A percentile compares a stretch with the other conserved stretches of the same genome.
phyloP scores from a whole-genome alignment of 1,140 invertebrate species.

The Diprion similis region DNA sequence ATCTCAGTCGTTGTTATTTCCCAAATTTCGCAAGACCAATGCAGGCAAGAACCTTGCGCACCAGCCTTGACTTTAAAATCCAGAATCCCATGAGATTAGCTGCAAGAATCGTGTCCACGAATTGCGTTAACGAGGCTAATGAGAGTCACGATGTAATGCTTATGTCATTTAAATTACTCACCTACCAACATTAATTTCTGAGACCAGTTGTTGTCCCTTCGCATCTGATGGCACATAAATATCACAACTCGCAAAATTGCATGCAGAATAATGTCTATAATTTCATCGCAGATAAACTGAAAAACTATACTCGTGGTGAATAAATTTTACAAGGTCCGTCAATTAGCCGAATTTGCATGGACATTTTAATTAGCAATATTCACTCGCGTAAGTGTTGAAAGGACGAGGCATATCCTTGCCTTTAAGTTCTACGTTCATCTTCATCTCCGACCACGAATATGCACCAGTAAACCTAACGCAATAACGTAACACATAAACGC shows the following conservation, averaged over 20 bases:
- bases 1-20: neutral
- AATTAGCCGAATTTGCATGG: conserved; percentile 38
- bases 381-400: neutral
- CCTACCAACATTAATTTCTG: neutral
- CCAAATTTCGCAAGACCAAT: neutral
- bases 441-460: too few relatives aligned
- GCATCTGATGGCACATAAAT: neutral
- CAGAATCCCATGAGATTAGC: neutral
- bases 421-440: too few relatives aligned
- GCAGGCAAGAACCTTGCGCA: neutral
- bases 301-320: neutral
- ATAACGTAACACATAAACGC: too few relatives aligned
- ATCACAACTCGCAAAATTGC: neutral
- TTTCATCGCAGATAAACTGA: conserved; percentile 40
- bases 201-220: too few relatives aligned
- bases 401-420: neutral
- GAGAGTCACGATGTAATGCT: neutral
- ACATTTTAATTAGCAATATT: conserved; percentile 43
- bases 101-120: neutral
- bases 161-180: neutral
- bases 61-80: conserved; percentile 5
- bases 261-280: conserved; percentile 29
- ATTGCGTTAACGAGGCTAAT: neutral
- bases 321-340: conserved; percentile 13
- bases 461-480: too few relatives aligned